Evolutionary conservation across 2,888 invertebrate species (phyloP), one percentile per base, ranked within the genome.

Genomic region (Drosophila picticornis): DNA sequence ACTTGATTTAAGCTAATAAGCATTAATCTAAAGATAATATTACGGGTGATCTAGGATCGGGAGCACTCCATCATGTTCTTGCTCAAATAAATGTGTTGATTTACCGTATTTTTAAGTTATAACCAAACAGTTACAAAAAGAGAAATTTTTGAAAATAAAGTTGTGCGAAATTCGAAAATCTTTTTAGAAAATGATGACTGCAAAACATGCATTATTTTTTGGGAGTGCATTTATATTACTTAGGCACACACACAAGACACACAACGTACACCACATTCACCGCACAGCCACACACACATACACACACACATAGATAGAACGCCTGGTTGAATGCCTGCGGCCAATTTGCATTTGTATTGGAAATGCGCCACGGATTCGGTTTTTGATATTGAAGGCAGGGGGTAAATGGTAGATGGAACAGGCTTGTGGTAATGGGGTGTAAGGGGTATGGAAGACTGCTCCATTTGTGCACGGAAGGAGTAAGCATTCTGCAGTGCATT

Each of bases 331-430:
- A 78, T 74, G 89, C 84, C 87, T 84, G 87, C 58, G 89, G 89
- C 76, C 87, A 88, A 84, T 84, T 84, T 88, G 76, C 81, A 76
- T 80, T 78, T 80, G 81, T 64, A 80, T 78, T 76, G 59, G 67
- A 62, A 72, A 76, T 80, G 72, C 63, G 87, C 80, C 68, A 56
- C 68, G 58, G 61, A 64, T 74, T 79, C 65, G 73, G 63, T 56
- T 76, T 63, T 34, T 34, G 19, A 27, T 50, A 43, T 58, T 58
- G 70, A 57, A 11, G 7, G 25, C 43, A 48, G 22, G 74, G 60
- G 38, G 68, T 57, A 59, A 43, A 48, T 0, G 25, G 36, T 19
- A 13, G 16, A 22, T 4, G 1, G n/a, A 13, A 55, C 6, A 13
- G 31, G 13, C 13, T 11, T 25, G 2, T 6, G 29, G 29, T 1